Conservation (phyloP, 2,888 invertebrate genomes). For the Arge pagana region DNA sequence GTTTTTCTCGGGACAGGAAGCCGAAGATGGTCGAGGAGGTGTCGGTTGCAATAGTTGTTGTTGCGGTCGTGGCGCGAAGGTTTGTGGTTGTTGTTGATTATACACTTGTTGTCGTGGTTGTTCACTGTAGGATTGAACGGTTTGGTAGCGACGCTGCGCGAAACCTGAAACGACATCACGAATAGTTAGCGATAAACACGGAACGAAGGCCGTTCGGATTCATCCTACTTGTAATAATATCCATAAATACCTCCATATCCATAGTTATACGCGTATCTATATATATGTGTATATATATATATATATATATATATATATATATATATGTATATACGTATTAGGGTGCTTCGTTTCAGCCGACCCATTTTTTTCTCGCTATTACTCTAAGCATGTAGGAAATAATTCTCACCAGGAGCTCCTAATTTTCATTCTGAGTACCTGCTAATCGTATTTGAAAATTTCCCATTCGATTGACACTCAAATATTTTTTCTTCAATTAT, state of each 20-base stretch:
- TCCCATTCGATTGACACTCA: too few species aligned
- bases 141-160: constrained; percentile 24
- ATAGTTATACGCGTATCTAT: not conserved
- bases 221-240: not conserved
- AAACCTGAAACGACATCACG: constrained; percentile 29
- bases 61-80: not conserved
- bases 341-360: too few species aligned
- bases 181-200: not conserved
- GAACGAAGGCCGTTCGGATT: constrained; percentile 3
- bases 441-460: too few species aligned
- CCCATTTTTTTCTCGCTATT: too few species aligned
- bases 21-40: constrained; percentile 25
- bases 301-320: not conserved
- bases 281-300: too few species aligned
- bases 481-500: too few species aligned
- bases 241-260: not conserved
- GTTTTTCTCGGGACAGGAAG: constrained; percentile 69
- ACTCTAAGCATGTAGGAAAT: too few species aligned
- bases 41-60: constrained; percentile 24
- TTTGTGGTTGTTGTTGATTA: too few species aligned
- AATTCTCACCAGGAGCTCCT: too few species aligned
- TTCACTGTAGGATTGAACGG: not conserved
- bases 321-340: too few species aligned
- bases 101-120: too few species aligned
- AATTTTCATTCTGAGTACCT: too few species aligned